phyloP scores from a whole-genome alignment of 2,797 vertebrate species.

The Saxicola maurus region DNA sequence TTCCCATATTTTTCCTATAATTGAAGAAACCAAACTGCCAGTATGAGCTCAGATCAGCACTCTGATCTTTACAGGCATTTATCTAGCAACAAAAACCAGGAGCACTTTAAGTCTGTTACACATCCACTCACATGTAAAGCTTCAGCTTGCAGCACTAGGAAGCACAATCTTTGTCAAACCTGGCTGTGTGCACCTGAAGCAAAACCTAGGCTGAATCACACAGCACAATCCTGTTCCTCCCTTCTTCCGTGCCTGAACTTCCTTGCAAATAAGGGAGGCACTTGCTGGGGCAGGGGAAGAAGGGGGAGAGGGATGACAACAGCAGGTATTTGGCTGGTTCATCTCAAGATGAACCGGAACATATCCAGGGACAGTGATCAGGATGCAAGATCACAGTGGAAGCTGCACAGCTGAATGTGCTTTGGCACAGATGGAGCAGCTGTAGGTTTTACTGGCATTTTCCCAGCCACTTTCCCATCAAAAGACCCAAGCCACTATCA shows the following conservation, averaged over 20 bases:
- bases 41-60: neutral
- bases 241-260: neutral
- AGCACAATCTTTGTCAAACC: neutral
- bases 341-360: neutral
- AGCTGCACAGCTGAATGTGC: neutral
- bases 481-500: neutral
- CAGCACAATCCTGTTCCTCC: accelerated
- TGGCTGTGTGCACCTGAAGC: neutral
- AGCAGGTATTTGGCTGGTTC: accelerated
- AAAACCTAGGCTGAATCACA: neutral
- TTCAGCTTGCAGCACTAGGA: neutral
- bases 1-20: neutral
- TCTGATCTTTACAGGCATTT: neutral
- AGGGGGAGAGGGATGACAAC: accelerated
- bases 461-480: neutral
- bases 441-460: neutral
- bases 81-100: neutral
- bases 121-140: neutral
- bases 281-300: neutral
- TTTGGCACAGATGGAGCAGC: accelerated
- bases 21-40: neutral
- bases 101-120: neutral
- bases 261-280: neutral
- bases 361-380: no score
- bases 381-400: accelerated